Base-by-base conservation (phyloP, 2,113 vertebrate genomes). In the Melanerpes aurifrons region DNA sequence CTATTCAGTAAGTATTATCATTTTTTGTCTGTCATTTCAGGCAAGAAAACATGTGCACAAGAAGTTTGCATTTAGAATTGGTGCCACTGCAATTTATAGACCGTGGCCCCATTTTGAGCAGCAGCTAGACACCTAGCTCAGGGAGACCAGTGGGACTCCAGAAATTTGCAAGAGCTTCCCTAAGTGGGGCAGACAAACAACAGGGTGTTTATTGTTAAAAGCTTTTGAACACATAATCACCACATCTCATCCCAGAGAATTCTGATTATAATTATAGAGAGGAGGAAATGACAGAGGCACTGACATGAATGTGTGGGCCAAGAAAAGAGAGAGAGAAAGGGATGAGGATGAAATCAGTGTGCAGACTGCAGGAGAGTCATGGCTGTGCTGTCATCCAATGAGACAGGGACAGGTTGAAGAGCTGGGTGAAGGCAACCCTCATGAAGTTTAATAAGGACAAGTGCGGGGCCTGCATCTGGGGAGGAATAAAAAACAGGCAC, bases 211-310 rank as follows among this genome's bases (percentile, higher is more conserved):
- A 31, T 63, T 81, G 10, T 66, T 64, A 53, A 71, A 80, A 63
- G 78, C 64, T 87, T 91, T 86, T 83, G 43, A 86, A 83, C 37
- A 74, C 15, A 18, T 70, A 87, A 74, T 80, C 61, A 59, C 68
- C 47, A 56, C n/a, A 25, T 93, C 61, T 87, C 80, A 50, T 54
- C 68, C 43, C 10, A 6, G 54, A 4, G 5, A 86, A 78, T 81
- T 92, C 85, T 82, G 43, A 50, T 91, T 83, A 91, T 77, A 85
- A 82, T 83, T 64, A 64, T 40, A 59, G 67, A 56, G 85, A 63
- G n/a, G 43, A 92, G 37, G 47, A 93, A 92, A 82, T 75, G 2
- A 64, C 26, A 87, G 26, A 67, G 40, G 12, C 50, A 72, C 12
- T 94, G 56, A 78, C 63, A 79, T 1, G 0, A 73, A 43, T 11